These are phyloP conservation scores for Aethes cnicana DNA, from an alignment of 2,888 invertebrate species.

Conservation along the genomic window DNA sequence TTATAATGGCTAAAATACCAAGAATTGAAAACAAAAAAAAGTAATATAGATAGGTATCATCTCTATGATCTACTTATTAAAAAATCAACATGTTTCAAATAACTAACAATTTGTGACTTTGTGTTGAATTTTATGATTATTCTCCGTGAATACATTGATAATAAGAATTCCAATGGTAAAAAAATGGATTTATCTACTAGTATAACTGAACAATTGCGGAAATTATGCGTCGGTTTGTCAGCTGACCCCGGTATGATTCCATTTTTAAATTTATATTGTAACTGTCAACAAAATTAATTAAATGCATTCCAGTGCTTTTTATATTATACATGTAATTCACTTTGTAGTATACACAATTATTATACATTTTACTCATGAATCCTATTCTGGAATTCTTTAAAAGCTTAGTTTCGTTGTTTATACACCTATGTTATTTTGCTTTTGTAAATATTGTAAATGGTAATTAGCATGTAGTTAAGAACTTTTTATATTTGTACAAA, in stretches of 20 bases:
- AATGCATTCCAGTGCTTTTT: conserved; percentile 30
- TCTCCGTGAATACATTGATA: background rate
- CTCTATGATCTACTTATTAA: background rate
- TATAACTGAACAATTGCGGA: conserved; percentile 64
- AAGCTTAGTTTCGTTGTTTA: conserved; percentile 33
- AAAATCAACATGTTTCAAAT: conserved; percentile 26
- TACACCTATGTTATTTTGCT: conserved; percentile 33
- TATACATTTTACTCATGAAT: conserved; percentile 45
- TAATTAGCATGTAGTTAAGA: too few species aligned
- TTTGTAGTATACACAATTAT: conserved; percentile 11
- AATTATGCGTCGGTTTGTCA: conserved; percentile 69
- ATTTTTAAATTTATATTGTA: conserved; percentile 45
- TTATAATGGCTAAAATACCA: too few species aligned
- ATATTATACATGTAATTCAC: conserved; percentile 26
- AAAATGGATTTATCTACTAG: conserved; percentile 56
- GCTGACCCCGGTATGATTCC: conserved; percentile 66
- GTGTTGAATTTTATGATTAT: conserved; percentile 9
- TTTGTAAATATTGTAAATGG: conserved; percentile 20
- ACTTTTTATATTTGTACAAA: too few species aligned
- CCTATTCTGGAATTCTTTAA: conserved; percentile 50
- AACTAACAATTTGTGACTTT: conserved; percentile 20
- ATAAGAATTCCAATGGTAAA: background rate
- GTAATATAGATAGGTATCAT: background rate
- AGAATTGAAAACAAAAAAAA: too few species aligned
- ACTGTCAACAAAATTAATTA: conserved; percentile 35